phyloP scores from a whole-genome alignment of 1,140 invertebrate genomes.

The Drosophila auraria region DNA sequence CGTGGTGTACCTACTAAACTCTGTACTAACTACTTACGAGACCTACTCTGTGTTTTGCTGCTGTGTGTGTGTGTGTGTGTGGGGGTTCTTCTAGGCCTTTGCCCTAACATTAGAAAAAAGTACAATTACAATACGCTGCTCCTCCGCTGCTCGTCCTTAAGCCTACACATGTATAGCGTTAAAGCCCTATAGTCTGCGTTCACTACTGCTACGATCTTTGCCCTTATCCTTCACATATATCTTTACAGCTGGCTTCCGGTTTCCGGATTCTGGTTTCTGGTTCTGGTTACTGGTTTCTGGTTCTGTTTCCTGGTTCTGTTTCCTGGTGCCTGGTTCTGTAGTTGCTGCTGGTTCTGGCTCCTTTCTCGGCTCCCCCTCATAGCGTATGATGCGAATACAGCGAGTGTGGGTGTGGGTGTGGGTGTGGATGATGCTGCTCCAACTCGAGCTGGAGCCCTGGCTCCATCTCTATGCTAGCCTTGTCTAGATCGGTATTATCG shows the following conservation, averaged over 20 bases:
- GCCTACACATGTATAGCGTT: conserved; percentile 23
- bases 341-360: conserved; percentile 23
- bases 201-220: conserved; percentile 2
- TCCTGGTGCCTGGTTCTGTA: conserved; percentile 24
- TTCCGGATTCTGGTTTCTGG: conserved; percentile 8
- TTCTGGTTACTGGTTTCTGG: neutral
- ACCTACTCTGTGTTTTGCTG: conserved; percentile 25
- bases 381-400: conserved; percentile 72
- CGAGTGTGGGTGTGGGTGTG: conserved; percentile 52
- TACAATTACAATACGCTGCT: conserved; percentile 32
- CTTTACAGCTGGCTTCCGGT: conserved; percentile 18
- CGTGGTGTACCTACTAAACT: conserved; percentile 32
- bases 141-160: conserved; percentile 7
- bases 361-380: conserved; percentile 19
- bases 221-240: conserved; percentile 8
- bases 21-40: conserved; percentile 27
- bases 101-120: conserved; percentile 37
- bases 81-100: conserved; percentile 10
- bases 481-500: conserved; percentile 40
- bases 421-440: conserved; percentile 15
- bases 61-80: conserved; percentile 7
- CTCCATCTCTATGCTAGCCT: conserved; percentile 19
- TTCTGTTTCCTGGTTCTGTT: conserved; percentile 1
- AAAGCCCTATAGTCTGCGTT: conserved; percentile 25
- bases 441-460: conserved; percentile 18